Evolutionary conservation across 1,140 invertebrate genomes (phyloP), one percentile per base, ranked within the genome.

Genomic region (Mizuhopecten yessoensis): DNA sequence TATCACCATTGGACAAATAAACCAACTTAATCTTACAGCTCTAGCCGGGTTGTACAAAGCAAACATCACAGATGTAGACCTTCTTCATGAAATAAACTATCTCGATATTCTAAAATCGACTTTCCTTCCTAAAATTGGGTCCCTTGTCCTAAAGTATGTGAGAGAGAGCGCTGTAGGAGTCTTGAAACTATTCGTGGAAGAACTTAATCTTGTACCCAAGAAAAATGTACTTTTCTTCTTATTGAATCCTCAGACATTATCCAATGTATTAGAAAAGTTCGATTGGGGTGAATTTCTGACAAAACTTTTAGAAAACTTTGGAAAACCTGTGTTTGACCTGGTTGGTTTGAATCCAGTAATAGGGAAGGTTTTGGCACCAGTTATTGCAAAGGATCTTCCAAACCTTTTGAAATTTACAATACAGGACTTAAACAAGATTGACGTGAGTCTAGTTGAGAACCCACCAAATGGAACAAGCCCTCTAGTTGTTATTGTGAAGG

Each of bases 61-160:
- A n/a, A 75, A 75, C n/a, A 75, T 75, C 23, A 75, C 57, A 29
- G 57, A 75, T 75, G 1, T 13, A 29, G 57, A 75, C 29, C 17
- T 75, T 29, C 11, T 75, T 5, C 1, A 75, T 23, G 29, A 5
- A 75, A 75, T 75, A 2, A 75, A 75, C n/a, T 75, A 75, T 75
- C 57, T 75, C 23, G 57, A 75, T n/a, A 75, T 75, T 75, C n/a
- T 75, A 75, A 75, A 75, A 75, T 75, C 57, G 23, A 75, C 57
- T 29, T 75, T 75, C n/a, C 57, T 75, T 75, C 17, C 57, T 3
- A 75, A 75, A 75, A n/a, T 75, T 5, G 57, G 57, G 7, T 5
- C 23, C 11, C 9, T 75, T 29, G 57, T 75, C 9, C n/a, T 75
- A 29, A 75, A 23, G 23, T 75, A 75, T 75, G 57, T 75, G 5